These are phyloP conservation scores for Chaetoderma sp. DNA, from an alignment of 2,888 invertebrate genomes.

Conservation along the genomic window DNA sequence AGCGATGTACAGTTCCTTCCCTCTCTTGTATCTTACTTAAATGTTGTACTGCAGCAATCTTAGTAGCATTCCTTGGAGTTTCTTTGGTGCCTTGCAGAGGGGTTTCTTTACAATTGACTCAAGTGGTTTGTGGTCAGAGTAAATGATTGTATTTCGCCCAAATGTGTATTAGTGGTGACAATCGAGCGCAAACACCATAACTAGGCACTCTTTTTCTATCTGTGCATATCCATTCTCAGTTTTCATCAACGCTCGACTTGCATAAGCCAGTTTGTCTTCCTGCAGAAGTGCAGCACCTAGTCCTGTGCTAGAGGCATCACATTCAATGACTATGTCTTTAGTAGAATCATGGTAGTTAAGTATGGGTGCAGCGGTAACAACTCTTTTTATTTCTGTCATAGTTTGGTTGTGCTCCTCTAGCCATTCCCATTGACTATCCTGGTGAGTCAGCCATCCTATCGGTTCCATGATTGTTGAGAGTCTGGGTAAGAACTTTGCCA, in stretches of 20 bases:
- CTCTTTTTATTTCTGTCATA: neutral
- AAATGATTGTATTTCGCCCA: too few relatives aligned
- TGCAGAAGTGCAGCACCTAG: slow-evolving; percentile 17
- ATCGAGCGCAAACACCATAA: slow-evolving; percentile 27
- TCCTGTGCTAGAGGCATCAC: slow-evolving; percentile 19
- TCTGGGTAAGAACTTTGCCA: slow-evolving; percentile 13
- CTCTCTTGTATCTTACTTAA: neutral
- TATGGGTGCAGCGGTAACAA: slow-evolving; percentile 10
- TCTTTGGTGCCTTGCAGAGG: too few relatives aligned
- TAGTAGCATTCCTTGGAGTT: neutral
- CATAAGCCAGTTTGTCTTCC: slow-evolving; percentile 13
- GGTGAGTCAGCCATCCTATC: neutral
- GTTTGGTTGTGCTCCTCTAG: neutral
- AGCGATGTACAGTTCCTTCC: too few relatives aligned
- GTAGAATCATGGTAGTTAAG: slow-evolving; percentile 18
- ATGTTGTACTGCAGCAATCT: neutral
- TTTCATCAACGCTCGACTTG: slow-evolving; percentile 10
- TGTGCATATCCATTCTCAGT: slow-evolving; percentile 21
- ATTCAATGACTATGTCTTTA: slow-evolving; percentile 7
- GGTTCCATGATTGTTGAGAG: slow-evolving; percentile 12
- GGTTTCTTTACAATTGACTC: too few relatives aligned
- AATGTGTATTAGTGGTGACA: slow-evolving; percentile 30
- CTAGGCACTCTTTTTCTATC: slow-evolving; percentile 26
- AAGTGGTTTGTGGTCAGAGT: slow-evolving; percentile 8
- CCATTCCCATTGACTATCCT: neutral